Percentiles rank a stretch among this genome's conserved stretches.
These are phyloP conservation scores for Plutomurus gul DNA, from an alignment of 1,140 invertebrate species.

Conservation along the genomic window DNA sequence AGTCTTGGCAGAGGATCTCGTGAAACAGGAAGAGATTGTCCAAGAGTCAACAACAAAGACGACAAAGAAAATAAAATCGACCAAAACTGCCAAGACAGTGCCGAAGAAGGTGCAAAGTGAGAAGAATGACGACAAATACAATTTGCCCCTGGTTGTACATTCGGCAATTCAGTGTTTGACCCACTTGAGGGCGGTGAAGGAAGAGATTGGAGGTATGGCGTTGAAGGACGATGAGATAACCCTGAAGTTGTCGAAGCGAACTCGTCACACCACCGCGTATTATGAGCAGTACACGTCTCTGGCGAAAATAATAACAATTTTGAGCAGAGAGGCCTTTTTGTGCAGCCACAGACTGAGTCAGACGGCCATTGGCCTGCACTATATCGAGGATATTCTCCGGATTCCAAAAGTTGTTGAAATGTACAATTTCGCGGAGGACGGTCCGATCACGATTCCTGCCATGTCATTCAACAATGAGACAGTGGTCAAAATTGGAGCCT, in stretches of 20 bases:
- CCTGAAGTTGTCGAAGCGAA: background rate
- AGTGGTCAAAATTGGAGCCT: conserved; percentile 26
- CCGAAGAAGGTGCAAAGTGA: background rate
- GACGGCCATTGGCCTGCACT: conserved; percentile 37
- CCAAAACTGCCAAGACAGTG: too few relatives aligned
- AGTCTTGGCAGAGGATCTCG: too few relatives aligned
- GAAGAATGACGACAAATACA: conserved; percentile 5
- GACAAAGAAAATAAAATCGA: too few relatives aligned
- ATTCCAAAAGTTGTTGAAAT: background rate
- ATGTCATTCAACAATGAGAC: conserved; percentile 19
- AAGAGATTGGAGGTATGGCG: background rate
- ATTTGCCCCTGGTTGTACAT: background rate
- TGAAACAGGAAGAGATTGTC: too few relatives aligned
- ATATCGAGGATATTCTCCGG: conserved; percentile 40
- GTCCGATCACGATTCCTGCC: conserved; percentile 25
- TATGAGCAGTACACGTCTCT: background rate
- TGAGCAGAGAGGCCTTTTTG: conserved; percentile 24
- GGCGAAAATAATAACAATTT: background rate
- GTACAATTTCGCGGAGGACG: background rate
- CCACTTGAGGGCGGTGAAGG: conserved; percentile 17
- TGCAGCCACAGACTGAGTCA: conserved; percentile 28
- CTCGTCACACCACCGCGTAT: background rate
- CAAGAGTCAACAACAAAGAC: too few relatives aligned
- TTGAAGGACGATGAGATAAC: conserved; percentile 20
- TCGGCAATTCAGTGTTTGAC: background rate